Base-by-base conservation (phyloP, 2,888 invertebrate species). In the Nomada ferruginata region DNA sequence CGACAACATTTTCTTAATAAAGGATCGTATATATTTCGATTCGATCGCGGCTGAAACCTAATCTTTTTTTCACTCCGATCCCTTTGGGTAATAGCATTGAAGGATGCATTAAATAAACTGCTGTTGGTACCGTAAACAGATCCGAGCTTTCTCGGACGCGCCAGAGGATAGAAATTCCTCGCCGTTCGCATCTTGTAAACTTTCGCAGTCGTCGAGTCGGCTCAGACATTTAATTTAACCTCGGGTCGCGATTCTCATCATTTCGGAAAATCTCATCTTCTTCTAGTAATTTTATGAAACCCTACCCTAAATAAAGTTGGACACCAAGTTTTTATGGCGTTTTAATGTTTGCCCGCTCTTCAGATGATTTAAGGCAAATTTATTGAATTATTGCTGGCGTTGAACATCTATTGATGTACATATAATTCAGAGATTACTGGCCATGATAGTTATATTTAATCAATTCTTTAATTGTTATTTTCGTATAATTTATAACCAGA, bases 71-170 rank as follows among this genome's bases (percentile, higher is more conserved):
- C 77, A 63, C 36, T 66, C 47, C 18, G 42, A 47, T 82, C 42
- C 60, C 52, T 72, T 61, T 69, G 68, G 36, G 65, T 61, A 84
- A 83, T 77, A 64, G 50, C 47, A 55, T 79, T 61, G 42, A 23
- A 15, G 55, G 42, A 59, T 47, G 42, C 69, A 76, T 84, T 85
- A 85, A 82, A 84, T 79, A 79, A 85, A 82, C 66, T 76, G 29
- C 18, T 65, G 20, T 47, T 55, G 36, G 52, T 72, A 75, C 74
- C n/a, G 75, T 78, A 81, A 84, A 65, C 65, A 85, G 71, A 81
- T 71, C 59, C 73, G 42, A 50, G 69, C 55, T 13, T 11, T 29
- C 23, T 64, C 69, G 63, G 59, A 76, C 68, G 53, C 36, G 15
- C 52, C 44, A 26, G 47, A 55, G 76, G 72, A 86, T 84, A 73